Evolutionary conservation across 2,888 invertebrate species (phyloP).

Genomic region (Agonopterix subpropinquella): DNA sequence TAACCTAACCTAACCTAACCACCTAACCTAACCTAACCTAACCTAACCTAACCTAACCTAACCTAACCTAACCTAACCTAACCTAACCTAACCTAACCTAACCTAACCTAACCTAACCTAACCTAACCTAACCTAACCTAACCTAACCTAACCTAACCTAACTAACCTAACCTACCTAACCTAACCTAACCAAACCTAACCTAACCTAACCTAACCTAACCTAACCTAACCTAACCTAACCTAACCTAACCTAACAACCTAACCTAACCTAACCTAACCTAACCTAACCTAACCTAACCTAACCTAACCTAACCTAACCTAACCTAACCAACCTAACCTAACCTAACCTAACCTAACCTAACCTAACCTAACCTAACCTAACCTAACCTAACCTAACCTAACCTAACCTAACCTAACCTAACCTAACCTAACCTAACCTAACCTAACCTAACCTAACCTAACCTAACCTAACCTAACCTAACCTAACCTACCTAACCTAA

Average conservation of each 20-base stretch:
- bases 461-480: slow-evolving; percentile 11
- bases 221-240: slow-evolving; percentile 13
- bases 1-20: slow-evolving; percentile 11
- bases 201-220: slow-evolving; percentile 20
- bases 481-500: slow-evolving; percentile 10
- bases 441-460: slow-evolving; percentile 6
- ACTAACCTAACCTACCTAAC: slow-evolving; percentile 18
- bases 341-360: slow-evolving; percentile 3
- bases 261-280: slow-evolving; percentile 7
- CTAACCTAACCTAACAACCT: slow-evolving; percentile 5
- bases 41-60: slow-evolving; percentile 10
- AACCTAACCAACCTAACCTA: slow-evolving; percentile 1
- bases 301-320: slow-evolving; percentile 9
- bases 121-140: slow-evolving; percentile 10
- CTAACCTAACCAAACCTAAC: slow-evolving; percentile 20
- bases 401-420: slow-evolving; percentile 8
- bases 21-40: slow-evolving; percentile 10
- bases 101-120: slow-evolving; percentile 11
- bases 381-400: slow-evolving; percentile 9
- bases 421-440: slow-evolving; percentile 5
- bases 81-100: slow-evolving; percentile 8
- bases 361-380: slow-evolving; percentile 9
- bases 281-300: slow-evolving; percentile 7
- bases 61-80: slow-evolving; percentile 9
- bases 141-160: slow-evolving; percentile 11